A percentile compares a stretch with the other conserved stretches of the same genome.
Conservation (phyloP, 35 echinoderm and acorn worm genomes). For the Strongylocentrotus purpuratus region DNA sequence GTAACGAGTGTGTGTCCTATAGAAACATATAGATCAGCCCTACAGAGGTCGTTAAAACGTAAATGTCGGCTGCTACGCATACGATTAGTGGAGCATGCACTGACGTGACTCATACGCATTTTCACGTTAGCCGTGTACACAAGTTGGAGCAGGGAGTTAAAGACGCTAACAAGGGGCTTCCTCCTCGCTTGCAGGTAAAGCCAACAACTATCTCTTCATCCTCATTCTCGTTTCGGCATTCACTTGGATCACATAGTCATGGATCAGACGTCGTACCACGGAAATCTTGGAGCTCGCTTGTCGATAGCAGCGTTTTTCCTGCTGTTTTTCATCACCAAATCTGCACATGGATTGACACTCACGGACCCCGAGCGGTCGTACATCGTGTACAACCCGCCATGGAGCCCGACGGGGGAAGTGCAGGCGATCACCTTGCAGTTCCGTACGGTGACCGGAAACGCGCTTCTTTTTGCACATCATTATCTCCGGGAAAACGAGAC, state of each 20-base stretch:
- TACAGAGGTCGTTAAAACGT: neutral
- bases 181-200: neutral
- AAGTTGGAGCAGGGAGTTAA: neutral
- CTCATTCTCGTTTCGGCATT: conserved; percentile 13
- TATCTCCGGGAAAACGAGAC: conserved; percentile 29
- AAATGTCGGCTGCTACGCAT: neutral
- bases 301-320: neutral
- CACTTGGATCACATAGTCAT: conserved; percentile 36
- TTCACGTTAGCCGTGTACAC: neutral
- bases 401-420: conserved; percentile 24
- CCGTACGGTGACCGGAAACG: conserved; percentile 35
- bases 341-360: conserved; percentile 10
- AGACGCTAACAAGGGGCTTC: neutral
- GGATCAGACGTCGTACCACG: conserved; percentile 40
- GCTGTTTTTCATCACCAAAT: neutral
- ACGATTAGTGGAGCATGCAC: neutral
- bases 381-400: conserved; percentile 10
- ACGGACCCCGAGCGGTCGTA: conserved; percentile 36
- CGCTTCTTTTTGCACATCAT: conserved; percentile 44
- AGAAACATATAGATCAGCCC: neutral
- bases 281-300: conserved; percentile 49
- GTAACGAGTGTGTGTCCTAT: neutral
- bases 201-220: neutral
- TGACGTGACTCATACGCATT: neutral
- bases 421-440: conserved; percentile 46